Conservation (phyloP, 2,888 invertebrate genomes). For the Mycalesis mineus region DNA sequence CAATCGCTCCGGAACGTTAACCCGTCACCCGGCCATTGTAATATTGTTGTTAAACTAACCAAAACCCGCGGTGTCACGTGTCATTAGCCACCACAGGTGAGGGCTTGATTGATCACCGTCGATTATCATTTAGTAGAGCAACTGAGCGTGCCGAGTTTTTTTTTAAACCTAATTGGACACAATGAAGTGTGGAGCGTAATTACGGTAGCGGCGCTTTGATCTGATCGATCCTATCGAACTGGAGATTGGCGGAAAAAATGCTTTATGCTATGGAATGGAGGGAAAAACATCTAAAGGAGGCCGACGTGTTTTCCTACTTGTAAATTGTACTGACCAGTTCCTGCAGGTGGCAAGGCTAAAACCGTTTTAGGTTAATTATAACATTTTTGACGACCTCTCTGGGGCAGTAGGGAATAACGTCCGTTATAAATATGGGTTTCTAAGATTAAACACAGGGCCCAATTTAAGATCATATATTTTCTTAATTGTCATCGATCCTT, state of each 20-base stretch:
- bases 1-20: constrained; percentile 35
- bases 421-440: too few species aligned
- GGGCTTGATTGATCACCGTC: constrained; percentile 56
- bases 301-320: not conserved
- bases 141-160: constrained; percentile 33
- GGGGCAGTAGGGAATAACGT: too few species aligned
- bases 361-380: too few species aligned
- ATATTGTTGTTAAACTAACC: constrained; percentile 59
- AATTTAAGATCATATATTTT: too few species aligned
- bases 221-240: constrained; percentile 19
- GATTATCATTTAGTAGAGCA: constrained; percentile 44
- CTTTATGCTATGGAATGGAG: constrained; percentile 6
- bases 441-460: too few species aligned
- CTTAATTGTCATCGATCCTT: too few species aligned
- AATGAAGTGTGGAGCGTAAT: constrained; percentile 28
- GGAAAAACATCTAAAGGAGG: constrained; percentile 9
- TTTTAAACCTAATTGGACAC: constrained; percentile 25
- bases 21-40: constrained; percentile 41
- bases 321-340: not conserved
- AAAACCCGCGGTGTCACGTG: constrained; percentile 50
- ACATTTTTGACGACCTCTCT: too few species aligned
- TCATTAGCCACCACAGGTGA: constrained; percentile 55
- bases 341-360: too few species aligned
- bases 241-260: constrained; percentile 16
- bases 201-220: constrained; percentile 25